Evolutionary conservation across 30 jellyfish, hydroid and myxozoan species (phyloP).

Genomic region (Calvadosia cruxmelitensis): DNA sequence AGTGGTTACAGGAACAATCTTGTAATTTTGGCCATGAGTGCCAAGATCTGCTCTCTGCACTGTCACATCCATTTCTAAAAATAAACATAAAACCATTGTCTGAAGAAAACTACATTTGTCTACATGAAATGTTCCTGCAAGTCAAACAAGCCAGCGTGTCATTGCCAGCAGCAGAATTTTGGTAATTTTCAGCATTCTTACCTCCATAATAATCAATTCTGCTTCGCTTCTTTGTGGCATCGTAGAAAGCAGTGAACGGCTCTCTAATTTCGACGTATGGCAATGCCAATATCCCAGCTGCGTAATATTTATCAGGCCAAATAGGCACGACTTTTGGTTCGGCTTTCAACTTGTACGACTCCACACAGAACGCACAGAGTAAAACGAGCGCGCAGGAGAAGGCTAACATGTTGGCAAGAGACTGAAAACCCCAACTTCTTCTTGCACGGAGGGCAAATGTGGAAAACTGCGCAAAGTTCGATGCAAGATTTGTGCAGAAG

Average conservation of each 20-base stretch:
- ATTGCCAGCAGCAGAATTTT: neutral
- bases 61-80: slow-evolving; percentile 43
- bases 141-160: neutral
- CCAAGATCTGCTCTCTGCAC: slow-evolving; percentile 86
- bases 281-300: slow-evolving; percentile 30
- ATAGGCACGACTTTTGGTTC: slow-evolving; percentile 6
- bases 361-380: too few species aligned
- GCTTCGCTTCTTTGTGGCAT: slow-evolving; percentile 34
- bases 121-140: neutral
- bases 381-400: too few species aligned
- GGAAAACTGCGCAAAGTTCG: too few species aligned
- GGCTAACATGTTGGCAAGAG: too few species aligned
- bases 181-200: neutral
- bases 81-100: neutral
- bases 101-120: too few species aligned
- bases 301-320: slow-evolving; percentile 65
- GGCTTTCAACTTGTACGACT: neutral
- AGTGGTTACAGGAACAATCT: slow-evolving; percentile 74
- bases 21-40: slow-evolving; percentile 56
- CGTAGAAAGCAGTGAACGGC: slow-evolving; percentile 55
- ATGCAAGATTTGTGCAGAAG: too few species aligned
- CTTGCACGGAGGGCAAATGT: too few species aligned
- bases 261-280: slow-evolving; percentile 49
- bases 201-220: slow-evolving; percentile 61
- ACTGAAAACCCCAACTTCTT: too few species aligned